Percentiles rank a stretch among this genome's conserved stretches.
Evolutionary conservation across 2,888 invertebrate species (phyloP).

Genomic region (Apodemia zela): DNA sequence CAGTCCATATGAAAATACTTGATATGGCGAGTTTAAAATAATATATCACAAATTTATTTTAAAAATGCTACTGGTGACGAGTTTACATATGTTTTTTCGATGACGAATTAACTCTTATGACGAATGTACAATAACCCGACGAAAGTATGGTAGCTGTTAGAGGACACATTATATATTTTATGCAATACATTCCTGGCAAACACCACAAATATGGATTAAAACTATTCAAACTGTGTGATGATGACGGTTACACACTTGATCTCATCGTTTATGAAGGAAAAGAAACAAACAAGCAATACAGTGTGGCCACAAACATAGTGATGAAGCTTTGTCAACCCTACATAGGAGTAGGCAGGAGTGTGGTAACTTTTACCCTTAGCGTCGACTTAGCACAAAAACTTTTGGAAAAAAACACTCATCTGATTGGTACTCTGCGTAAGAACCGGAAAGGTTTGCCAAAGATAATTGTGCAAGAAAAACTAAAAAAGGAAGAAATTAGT

Average conservation of each 20-base stretch:
- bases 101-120: no score
- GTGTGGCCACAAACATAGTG: neutral
- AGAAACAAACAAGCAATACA: neutral
- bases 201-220: neutral
- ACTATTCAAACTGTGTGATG: neutral
- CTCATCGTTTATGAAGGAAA: neutral
- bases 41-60: no score
- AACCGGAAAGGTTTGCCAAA: neutral
- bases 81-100: no score
- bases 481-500: neutral
- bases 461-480: neutral
- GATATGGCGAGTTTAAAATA: no score
- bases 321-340: neutral
- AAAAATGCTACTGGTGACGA: no score
- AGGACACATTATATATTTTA: neutral
- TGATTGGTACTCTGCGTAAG: neutral
- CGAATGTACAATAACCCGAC: neutral
- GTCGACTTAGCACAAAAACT: neutral
- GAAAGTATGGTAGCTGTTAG: neutral
- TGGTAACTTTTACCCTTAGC: neutral
- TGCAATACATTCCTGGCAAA: neutral
- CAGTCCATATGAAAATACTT: no score
- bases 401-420: neutral
- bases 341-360: neutral
- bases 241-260: neutral